Evolutionary conservation across 2,888 invertebrate genomes (phyloP), one percentile per base, ranked within the genome.

Genomic region (Netelia virgata): DNA sequence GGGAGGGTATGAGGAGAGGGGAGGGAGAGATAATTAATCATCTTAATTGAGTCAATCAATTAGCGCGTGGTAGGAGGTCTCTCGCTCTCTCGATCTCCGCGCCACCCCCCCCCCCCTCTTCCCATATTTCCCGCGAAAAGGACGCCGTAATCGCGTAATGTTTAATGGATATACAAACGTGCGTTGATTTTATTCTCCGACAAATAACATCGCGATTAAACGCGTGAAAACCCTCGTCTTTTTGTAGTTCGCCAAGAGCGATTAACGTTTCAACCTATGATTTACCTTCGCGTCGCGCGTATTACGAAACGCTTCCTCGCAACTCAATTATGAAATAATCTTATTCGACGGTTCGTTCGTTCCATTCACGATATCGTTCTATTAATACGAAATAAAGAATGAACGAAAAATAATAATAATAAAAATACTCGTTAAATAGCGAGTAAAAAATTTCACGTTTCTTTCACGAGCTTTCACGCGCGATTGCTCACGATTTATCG

Each of bases 11-110:
- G 28, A 28, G 28, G 6, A 28, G 5, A 28, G 50, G 55, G 14
- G 74, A 78, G 75, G 59, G 70, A 70, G 8, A n/a, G 18, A 85
- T 64, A 86, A 87, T 86, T 80, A 85, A 80, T 28, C 50, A 57
- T 64, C 77, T 64, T 87, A 87, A 88, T 88, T 84, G 84, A 70
- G 50, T 70, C 80, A 66, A 89, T 90, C 85, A 87, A 89, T 88
- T 86, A 86, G 69, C 69, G 78, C 63, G 76, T 82, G 86, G 78
- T 63, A 63, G 63, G 36, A 43, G 28, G 11, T 20, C 43, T 50
- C 18, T 57, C 63, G 63, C 55, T 64, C 55, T 63, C 28, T 3
- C 28, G 28, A 28, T 28, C 23, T 1, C 23, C 23, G 1, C n/a
- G n/a, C n/a, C n/a, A n/a, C n/a, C n/a, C n/a, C n/a, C 28, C 28